Base-by-base conservation (phyloP, 2,797 vertebrate species). In the Sciurus carolinensis region DNA sequence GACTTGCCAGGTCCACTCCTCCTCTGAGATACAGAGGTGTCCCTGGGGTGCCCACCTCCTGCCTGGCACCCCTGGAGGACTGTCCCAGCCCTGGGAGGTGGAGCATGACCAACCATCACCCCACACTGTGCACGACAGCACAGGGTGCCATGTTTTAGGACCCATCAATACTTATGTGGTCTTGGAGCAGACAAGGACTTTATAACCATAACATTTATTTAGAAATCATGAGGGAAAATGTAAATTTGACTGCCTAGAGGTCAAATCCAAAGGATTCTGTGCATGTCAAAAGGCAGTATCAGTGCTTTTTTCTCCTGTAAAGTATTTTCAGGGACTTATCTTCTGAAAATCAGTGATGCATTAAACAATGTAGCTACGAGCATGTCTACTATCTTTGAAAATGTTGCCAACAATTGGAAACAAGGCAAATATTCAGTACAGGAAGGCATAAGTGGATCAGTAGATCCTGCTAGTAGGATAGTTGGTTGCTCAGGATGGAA, bases 41-140 rank as follows among this genome's bases (percentile, higher is more conserved):
- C 73, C 59, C 1, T 0, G 4, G 67, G 62, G 57, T 66, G 22
- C 33, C 36, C 1, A 8, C 4, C 14, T 57, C 44, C 59, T 33
- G 26, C 30, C 20, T 82, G 0, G 15, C 4, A 33, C 30, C 4
- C 2, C 12, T 2, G 5, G 54, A 62, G 69, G 30, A 20, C 6
- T 4, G 22, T 5, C 75, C 20, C 1, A 7, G 44, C 10, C 10
- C 36, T 6, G 71, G 69, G 28, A 59, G 71, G 6, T 3, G 50
- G 15, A 47, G 54, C 30, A 7, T 28, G 28, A 13, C 66, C 64
- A 4, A 3, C 5, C 0, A 7, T 67, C 64, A 22, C 10, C 36
- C 1, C 0, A 0, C 0, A 0, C 33, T 1, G 11, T 0, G 1
- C 0, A 0, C 1, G 9, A 22, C 62, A 57, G 44, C 2, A 59